These are phyloP conservation scores for Molossus alvarezi DNA, from an alignment of 2,797 vertebrate species.

Conservation along the genomic window DNA sequence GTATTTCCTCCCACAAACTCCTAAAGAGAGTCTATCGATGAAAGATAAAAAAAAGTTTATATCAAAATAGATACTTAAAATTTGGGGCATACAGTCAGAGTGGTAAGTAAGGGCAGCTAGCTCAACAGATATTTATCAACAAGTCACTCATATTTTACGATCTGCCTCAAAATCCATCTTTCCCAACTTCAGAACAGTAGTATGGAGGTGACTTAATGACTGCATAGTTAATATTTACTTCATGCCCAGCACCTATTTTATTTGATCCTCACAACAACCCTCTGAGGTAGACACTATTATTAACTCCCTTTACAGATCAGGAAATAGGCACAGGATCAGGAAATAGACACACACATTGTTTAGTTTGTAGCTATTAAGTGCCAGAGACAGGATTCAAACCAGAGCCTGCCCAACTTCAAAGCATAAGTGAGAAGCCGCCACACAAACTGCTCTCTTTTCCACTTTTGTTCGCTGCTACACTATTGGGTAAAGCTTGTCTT, in stretches of 20 bases:
- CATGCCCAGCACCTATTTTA: not conserved
- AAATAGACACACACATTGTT: conserved; percentile 18
- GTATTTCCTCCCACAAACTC: not conserved
- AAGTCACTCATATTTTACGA: conserved; percentile 37
- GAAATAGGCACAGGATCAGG: conserved; percentile 32
- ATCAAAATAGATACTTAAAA: conserved; percentile 41
- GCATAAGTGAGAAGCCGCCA: not conserved
- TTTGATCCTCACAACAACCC: conserved; percentile 27
- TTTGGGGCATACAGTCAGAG: not conserved
- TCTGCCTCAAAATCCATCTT: conserved; percentile 47
- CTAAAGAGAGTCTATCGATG: not conserved
- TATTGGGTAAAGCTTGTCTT: not conserved
- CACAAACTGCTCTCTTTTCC: not conserved
- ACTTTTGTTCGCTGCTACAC: not conserved
- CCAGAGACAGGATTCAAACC: conserved; percentile 7
- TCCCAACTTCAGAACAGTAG: conserved; percentile 34
- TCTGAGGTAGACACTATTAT: conserved; percentile 4
- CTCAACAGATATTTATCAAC: conserved; percentile 39
- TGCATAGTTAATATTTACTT: not conserved
- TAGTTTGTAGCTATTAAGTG: conserved; percentile 2
- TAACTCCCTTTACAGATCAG: conserved; percentile 36
- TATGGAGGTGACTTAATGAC: not conserved
- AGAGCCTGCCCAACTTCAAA: not conserved
- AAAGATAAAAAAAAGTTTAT: conserved; percentile 24
- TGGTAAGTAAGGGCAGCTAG: conserved; percentile 42